Evolutionary conservation across 1,140 invertebrate genomes (phyloP), one percentile per base, ranked within the genome.

Genomic region (Oryctes rhinoceros): DNA sequence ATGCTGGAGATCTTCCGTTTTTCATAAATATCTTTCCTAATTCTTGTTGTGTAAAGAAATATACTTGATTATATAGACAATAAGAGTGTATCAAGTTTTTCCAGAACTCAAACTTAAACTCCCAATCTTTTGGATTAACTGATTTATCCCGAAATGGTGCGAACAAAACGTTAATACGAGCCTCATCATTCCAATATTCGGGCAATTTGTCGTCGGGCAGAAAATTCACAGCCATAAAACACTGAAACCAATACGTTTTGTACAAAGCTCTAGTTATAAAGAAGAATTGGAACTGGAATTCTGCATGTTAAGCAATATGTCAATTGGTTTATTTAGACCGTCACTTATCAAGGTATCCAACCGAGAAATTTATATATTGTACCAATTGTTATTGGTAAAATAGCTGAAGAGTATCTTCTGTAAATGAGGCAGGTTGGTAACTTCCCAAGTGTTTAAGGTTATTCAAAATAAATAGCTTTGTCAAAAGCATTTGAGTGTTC

Each of bases 41-140:
- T 7, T 87, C 85, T 15, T 79, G 71, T 15, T 86, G 71, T 48
- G 81, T 86, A 79, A 91, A 88, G 0, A 79, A 76, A 80, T 87
- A 85, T 9, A 83, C 79, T 77, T 87, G 84, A 76, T 86, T 85
- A 39, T 86, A 79, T 5, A 83, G 62, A 81, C 88, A 90, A 85
- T 88, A 89, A 11, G 85, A 79, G 39, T 85, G 83, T 62, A 90
- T 89, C 6, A 87, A 78, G 59, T 85, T 83, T 80, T 86, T 87
- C 90, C 90, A 91, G 82, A 89, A 90, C 35, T 87, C 84, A 48
- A 90, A 84, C 86, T 90, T 91, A 15, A 85, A 83, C 79, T 90
- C 89, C 86, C 86, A 90, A 80, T 89, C 89, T 79, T 88, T 85
- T 6, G 89, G 88, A 86, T 91, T 91, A 6, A 88, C 86, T 75